Evolutionary conservation across 2,113 vertebrate genomes (phyloP).

Genomic region (Emydocephalus ijimae): DNA sequence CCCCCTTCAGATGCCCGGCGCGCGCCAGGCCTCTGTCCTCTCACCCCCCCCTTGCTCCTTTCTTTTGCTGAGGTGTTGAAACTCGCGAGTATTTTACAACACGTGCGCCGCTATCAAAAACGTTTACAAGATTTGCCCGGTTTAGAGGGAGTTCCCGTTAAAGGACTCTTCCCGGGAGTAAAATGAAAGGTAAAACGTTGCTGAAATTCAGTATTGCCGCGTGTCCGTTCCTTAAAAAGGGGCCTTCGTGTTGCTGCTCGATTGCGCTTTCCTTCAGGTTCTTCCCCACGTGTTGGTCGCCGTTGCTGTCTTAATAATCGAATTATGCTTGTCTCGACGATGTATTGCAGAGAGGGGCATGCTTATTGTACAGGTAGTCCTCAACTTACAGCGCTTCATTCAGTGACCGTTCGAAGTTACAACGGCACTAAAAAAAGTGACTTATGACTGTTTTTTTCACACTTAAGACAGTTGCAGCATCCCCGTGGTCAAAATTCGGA

Average conservation of each 20-base stretch:
- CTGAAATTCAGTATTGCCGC: neutral
- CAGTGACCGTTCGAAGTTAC: no score
- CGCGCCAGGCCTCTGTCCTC: neutral
- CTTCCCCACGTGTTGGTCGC: neutral
- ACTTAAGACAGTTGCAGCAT: no score
- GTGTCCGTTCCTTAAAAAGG: neutral
- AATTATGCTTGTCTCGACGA: neutral
- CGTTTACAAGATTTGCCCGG: neutral
- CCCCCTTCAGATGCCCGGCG: neutral
- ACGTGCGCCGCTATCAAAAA: neutral
- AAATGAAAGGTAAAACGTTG: neutral
- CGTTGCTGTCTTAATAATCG: neutral
- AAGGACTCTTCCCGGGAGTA: neutral
- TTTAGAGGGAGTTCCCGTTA: neutral
- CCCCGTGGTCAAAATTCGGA: no score
- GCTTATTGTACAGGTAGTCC: no score
- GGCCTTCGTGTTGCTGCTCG: no score
- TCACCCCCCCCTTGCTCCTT: no score
- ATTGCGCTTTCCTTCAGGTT: neutral
- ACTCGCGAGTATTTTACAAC: neutral
- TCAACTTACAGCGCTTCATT: no score
- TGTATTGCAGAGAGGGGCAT: neutral
- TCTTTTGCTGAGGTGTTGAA: neutral
- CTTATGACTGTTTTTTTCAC: no score
- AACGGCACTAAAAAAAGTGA: no score